phyloP scores from a whole-genome alignment of 2,888 invertebrate species.

The Yponomeuta malinellus region DNA sequence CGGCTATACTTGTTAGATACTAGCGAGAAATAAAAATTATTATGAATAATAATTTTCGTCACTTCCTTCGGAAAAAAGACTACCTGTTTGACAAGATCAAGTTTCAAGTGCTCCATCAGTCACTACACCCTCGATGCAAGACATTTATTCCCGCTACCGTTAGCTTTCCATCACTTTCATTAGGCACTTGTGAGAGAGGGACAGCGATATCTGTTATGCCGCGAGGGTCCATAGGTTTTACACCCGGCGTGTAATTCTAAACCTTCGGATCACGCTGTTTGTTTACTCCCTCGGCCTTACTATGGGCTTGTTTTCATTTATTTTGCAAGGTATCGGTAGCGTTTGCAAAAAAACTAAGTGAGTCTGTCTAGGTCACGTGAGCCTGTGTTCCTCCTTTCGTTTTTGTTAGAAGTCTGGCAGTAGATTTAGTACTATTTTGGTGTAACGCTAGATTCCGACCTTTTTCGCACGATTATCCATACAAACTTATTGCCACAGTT shows the following conservation, averaged over 20 bases:
- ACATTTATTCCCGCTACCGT: background rate
- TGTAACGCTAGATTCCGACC: too few species aligned
- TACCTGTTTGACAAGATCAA: background rate
- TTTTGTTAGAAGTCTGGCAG: too few species aligned
- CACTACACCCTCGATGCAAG: background rate
- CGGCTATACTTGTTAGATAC: too few species aligned
- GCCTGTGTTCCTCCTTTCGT: too few species aligned
- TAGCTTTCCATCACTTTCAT: background rate
- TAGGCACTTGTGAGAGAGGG: background rate
- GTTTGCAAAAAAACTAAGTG: background rate
- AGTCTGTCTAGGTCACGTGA: background rate
- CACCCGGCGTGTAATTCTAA: slow-evolving; percentile 10
- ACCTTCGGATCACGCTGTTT: slow-evolving; percentile 12
- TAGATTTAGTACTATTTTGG: too few species aligned
- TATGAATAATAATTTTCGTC: background rate
- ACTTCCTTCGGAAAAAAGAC: background rate
- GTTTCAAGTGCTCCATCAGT: background rate
- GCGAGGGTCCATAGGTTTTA: background rate
- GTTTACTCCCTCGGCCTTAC: slow-evolving; percentile 1
- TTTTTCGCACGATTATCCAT: too few species aligned
- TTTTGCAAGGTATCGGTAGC: slow-evolving; percentile 8
- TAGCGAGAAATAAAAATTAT: too few species aligned
- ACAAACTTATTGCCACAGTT: too few species aligned
- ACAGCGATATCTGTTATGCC: background rate
- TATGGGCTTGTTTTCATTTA: slow-evolving; percentile 7